Conservation (phyloP, 2,113 vertebrate species). For the Lamprologus sp. region DNA sequence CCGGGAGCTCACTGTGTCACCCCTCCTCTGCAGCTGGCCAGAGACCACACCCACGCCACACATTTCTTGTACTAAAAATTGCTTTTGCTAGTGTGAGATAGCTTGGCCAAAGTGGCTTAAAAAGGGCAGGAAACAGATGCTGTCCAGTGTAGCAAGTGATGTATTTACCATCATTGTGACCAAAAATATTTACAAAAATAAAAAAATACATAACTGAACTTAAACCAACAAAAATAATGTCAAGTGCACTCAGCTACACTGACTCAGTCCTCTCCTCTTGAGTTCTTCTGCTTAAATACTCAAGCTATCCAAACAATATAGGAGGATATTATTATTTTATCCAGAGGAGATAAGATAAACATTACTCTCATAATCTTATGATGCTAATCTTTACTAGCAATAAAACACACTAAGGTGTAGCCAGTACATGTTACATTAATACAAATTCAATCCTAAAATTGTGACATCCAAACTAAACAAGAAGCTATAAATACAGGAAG, state of each 20-base stretch:
- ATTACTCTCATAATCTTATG: not conserved
- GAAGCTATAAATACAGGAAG: not conserved
- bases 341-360: not conserved
- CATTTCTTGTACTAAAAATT: not conserved
- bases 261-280: not conserved
- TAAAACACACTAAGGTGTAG: not conserved
- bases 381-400: not conserved
- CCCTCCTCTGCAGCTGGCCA: too few species aligned
- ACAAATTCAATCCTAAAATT: not conserved
- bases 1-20: too few species aligned
- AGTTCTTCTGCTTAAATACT: not conserved
- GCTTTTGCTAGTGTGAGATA: not conserved
- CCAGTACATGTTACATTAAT: not conserved
- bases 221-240: not conserved
- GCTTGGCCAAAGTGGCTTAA: not conserved
- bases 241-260: not conserved
- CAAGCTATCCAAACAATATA: not conserved
- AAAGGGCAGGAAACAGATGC: not conserved
- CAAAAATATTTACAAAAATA: not conserved
- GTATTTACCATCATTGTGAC: not conserved
- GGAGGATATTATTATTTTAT: not conserved
- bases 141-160: not conserved
- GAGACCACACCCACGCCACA: too few species aligned
- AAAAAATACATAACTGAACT: not conserved
- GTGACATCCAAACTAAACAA: not conserved